Conservation (phyloP, 1,140 invertebrate species). For the Heliconius melpomene region DNA sequence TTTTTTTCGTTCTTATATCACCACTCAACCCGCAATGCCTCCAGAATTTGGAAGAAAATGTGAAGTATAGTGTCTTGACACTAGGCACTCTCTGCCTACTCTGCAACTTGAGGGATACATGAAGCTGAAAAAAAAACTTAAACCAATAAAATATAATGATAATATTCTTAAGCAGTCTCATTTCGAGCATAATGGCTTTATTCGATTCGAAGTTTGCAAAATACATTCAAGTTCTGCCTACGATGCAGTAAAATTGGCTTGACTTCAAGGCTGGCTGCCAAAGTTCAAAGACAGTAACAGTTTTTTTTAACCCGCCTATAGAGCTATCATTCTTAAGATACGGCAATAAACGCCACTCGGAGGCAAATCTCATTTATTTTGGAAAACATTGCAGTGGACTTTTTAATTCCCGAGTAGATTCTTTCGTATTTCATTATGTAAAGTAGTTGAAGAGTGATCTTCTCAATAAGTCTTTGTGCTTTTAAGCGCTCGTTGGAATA, state of each 20-base stretch:
- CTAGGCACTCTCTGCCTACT: no score
- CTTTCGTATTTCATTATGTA: constrained; percentile 61
- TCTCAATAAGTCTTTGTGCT: constrained; percentile 46
- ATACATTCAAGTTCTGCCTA: constrained; percentile 60
- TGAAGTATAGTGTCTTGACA: no score
- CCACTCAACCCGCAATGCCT: no score
- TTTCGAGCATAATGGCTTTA: constrained; percentile 39
- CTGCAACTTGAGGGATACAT: no score
- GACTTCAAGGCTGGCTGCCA: constrained; percentile 68
- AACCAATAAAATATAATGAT: constrained; percentile 35
- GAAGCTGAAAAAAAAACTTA: constrained; percentile 1
- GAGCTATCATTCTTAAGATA: constrained; percentile 75
- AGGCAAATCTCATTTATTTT: constrained; percentile 72
- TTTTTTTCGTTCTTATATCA: no score
- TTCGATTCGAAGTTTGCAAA: constrained; percentile 50
- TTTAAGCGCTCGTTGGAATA: constrained; percentile 40
- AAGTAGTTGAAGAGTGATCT: constrained; percentile 42
- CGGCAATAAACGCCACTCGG: constrained; percentile 76
- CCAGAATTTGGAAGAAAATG: no score
- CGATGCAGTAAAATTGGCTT: constrained; percentile 68
- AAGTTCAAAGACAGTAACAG: constrained; percentile 73
- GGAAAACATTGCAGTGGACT: constrained; percentile 61
- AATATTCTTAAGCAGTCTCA: constrained; percentile 39
- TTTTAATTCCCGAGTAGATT: constrained; percentile 62
- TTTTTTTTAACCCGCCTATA: constrained; percentile 67